Evolutionary conservation across 2,797 vertebrate species (phyloP), one percentile per base, ranked within the genome.

Genomic region (Hydrolagus colliei): DNA sequence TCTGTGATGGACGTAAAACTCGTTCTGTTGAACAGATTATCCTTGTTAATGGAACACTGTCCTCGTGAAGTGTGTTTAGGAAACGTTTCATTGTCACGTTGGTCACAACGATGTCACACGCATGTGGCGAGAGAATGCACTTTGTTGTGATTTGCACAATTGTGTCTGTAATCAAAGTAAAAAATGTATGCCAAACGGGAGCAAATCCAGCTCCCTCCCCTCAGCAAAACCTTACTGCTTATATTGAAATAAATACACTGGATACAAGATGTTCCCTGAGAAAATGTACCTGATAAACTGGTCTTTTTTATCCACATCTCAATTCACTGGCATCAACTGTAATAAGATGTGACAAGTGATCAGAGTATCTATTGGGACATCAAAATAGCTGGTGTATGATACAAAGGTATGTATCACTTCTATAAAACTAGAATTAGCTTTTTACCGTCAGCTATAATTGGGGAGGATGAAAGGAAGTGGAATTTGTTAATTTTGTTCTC

Each of bases 31-130:
- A 52, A 52, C 41, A 52, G 41, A 52, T 52, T 52, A 52, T 52
- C 41, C 41, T 52, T 68, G 71, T 18, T 68, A 71, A 63, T 20
- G 62, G 27, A 10, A 35, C 16, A 52, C 65, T 71, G 32, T 68
- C 5, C 12, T 84, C 35, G 71, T n/a, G 79, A 84, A 71, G 52
- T 10, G 41, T 84, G 14, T 71, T 84, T 84, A 63, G 14, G 4
- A 68, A 84, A 41, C 32, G 32, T 10, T 84, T 82, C 6, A 68
- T 84, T 71, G 79, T 84, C 27, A 71, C 41, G 35, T 79, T 84
- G 65, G 32, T 84, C 65, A 84, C 79, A 84, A 84, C 68, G 71
- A 84, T 41, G 27, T 84, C 79, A 82, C 62, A 84, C 65, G 14
- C 27, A 18, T 68, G 18, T 84, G 41, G 41, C 20, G 32, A 27